Conservation (phyloP, 2,888 invertebrate species). For the Norana najaformis region DNA sequence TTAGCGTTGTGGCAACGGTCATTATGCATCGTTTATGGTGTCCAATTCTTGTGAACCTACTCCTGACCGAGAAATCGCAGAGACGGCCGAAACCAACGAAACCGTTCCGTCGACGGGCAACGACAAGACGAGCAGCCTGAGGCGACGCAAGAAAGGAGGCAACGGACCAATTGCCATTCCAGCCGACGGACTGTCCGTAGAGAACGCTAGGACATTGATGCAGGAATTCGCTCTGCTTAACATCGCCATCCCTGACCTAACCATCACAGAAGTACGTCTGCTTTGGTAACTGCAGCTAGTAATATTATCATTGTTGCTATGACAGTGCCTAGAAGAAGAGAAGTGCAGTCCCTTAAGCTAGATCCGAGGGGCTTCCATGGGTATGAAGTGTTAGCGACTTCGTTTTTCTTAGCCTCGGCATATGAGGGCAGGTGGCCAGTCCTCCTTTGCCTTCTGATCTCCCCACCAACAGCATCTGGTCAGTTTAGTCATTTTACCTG, state of each 20-base stretch:
- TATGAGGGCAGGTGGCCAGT: no score
- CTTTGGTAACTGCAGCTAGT: not conserved
- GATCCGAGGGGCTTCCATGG: no score
- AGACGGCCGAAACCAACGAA: not conserved
- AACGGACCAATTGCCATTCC: slow-evolving; percentile 17
- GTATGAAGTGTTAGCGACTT: no score
- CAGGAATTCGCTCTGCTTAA: slow-evolving; percentile 79
- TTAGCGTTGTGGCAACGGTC: slow-evolving; percentile 20
- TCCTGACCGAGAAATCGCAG: not conserved
- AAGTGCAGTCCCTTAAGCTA: no score
- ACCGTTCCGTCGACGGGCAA: not conserved
- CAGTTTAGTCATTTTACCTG: no score
- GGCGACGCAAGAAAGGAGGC: not conserved
- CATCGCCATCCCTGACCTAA: slow-evolving; percentile 75
- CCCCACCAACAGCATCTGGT: no score
- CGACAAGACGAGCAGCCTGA: not conserved
- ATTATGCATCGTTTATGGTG: not conserved
- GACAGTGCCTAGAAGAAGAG: no score
- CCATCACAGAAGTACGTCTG: slow-evolving; percentile 63
- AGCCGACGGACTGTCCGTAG: slow-evolving; percentile 24
- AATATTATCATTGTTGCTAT: not conserved
- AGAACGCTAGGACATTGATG: slow-evolving; percentile 68
- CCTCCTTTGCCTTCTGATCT: no score
- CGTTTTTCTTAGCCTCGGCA: no score
- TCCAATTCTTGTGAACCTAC: not conserved